These are phyloP conservation scores for Opisthograptis luteolata DNA, from an alignment of 2,888 invertebrate species.

Conservation along the genomic window DNA sequence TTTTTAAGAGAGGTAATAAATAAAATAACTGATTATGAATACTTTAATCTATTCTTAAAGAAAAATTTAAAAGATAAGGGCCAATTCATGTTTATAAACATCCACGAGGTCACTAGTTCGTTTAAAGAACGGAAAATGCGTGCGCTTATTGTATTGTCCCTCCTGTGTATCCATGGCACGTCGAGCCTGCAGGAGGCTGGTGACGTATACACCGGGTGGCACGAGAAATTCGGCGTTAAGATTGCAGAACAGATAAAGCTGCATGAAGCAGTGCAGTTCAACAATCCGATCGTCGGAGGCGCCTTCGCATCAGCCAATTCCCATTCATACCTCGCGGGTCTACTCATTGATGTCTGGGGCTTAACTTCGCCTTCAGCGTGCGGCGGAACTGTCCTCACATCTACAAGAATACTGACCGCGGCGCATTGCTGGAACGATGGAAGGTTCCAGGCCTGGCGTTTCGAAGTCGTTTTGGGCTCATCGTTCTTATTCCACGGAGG, in stretches of 20 bases:
- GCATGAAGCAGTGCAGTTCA: constrained; percentile 42
- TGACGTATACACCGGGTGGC: constrained; percentile 52
- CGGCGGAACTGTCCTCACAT: constrained; percentile 62
- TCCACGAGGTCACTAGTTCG: constrained; percentile 5
- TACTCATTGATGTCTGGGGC: constrained; percentile 61
- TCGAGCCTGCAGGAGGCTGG: constrained; percentile 27
- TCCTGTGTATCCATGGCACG: constrained; percentile 40
- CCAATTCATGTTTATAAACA: constrained; percentile 36
- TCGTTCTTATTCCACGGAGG: constrained; percentile 65
- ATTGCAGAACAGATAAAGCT: constrained; percentile 55
- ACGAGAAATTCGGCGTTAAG: constrained; percentile 57
- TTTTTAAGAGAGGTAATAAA: constrained; percentile 46
- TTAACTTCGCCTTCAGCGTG: constrained; percentile 57
- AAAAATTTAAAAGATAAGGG: constrained; percentile 35
- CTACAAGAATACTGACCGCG: constrained; percentile 61
- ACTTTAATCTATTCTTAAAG: constrained; percentile 30
- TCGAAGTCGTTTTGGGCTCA: constrained; percentile 66
- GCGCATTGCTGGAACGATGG: constrained; percentile 74
- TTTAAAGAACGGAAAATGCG: constrained; percentile 45
- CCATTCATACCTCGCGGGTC: constrained; percentile 67
- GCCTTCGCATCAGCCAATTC: constrained; percentile 54
- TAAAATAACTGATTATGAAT: constrained; percentile 38
- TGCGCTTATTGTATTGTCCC: constrained; percentile 39
- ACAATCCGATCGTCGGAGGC: constrained; percentile 63
- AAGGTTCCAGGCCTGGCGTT: constrained; percentile 55